A percentile compares a stretch with the other conserved stretches of the same genome.
Conservation (phyloP, 1,140 invertebrate genomes). For the Drosophila mayri region DNA sequence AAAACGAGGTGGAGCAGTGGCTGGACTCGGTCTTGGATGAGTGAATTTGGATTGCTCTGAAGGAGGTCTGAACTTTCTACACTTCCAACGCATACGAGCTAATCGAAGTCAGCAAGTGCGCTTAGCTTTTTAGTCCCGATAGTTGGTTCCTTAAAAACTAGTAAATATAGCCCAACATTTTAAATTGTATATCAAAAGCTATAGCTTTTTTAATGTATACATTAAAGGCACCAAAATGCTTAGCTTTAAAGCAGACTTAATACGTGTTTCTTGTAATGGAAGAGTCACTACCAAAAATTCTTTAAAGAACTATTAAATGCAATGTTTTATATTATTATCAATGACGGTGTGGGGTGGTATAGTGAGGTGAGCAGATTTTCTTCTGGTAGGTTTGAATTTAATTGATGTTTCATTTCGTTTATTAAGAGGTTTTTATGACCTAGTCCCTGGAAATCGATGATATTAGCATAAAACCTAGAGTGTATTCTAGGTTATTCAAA, state of each 20-base stretch:
- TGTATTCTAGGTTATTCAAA: background rate
- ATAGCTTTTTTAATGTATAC: conserved; percentile 7
- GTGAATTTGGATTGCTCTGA: conserved; percentile 14
- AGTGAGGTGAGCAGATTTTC: background rate
- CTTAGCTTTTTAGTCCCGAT: background rate
- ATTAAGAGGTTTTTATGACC: background rate
- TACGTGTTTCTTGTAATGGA: background rate
- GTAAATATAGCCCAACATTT: background rate
- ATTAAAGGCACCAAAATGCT: conserved; percentile 12
- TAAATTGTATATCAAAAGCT: conserved; percentile 1
- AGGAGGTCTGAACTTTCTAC: background rate
- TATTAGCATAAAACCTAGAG: background rate
- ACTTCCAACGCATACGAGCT: conserved; percentile 8
- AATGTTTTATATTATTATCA: no score
- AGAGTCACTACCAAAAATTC: no score
- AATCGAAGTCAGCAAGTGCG: conserved; percentile 11
- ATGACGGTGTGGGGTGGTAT: no score
- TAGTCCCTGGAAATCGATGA: background rate
- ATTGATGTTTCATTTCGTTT: background rate
- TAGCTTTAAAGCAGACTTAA: conserved; percentile 4
- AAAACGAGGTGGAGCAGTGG: conserved; percentile 81
- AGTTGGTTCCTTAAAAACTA: background rate
- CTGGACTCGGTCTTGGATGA: conserved; percentile 79
- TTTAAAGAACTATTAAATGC: no score
- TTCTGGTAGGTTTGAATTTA: background rate